A percentile compares a stretch with the other conserved stretches of the same genome.
Conservation (phyloP, 2,797 vertebrate genomes). For the Sebastiscus tertius region DNA sequence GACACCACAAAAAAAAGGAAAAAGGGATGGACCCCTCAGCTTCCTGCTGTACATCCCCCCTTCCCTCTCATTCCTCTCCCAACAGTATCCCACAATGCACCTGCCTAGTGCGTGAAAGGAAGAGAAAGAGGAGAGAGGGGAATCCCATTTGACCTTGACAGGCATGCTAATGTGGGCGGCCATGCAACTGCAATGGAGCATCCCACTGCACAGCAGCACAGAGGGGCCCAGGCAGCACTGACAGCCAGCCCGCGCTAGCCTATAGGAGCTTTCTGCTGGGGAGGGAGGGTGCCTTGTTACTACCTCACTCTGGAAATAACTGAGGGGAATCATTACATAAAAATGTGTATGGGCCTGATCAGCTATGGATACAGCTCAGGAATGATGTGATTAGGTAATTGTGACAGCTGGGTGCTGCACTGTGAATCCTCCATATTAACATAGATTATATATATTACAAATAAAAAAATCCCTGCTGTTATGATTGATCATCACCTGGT, state of each 20-base stretch:
- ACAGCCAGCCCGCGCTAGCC: constrained; percentile 62
- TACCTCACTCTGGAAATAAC: constrained; percentile 56
- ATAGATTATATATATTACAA: not conserved
- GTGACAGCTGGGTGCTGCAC: constrained; percentile 10
- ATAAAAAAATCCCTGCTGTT: not conserved
- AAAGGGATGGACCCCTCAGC: constrained; percentile 56
- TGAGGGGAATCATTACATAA: constrained; percentile 60
- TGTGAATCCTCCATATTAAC: not conserved
- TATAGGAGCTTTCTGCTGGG: constrained; percentile 58
- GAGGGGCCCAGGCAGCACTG: constrained; percentile 69
- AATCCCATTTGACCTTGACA: constrained; percentile 86
- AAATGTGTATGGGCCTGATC: constrained; percentile 49
- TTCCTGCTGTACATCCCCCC: constrained; percentile 39
- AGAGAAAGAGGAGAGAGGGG: constrained; percentile 77
- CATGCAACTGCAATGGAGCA: constrained; percentile 83
- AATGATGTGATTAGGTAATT: constrained; percentile 39
- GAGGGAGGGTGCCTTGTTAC: constrained; percentile 57
- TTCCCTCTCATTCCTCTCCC: constrained; percentile 80
- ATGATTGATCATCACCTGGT: constrained; percentile 11
- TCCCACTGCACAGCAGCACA: constrained; percentile 79
- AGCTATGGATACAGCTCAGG: constrained; percentile 21
- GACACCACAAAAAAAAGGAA: constrained; percentile 16
- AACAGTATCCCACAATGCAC: constrained; percentile 83
- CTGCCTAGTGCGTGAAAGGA: constrained; percentile 64
- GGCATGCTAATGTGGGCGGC: constrained; percentile 83